Evolutionary conservation across 2,797 vertebrate species (phyloP).

Genomic region (Paratrypauchen microcephalus): DNA sequence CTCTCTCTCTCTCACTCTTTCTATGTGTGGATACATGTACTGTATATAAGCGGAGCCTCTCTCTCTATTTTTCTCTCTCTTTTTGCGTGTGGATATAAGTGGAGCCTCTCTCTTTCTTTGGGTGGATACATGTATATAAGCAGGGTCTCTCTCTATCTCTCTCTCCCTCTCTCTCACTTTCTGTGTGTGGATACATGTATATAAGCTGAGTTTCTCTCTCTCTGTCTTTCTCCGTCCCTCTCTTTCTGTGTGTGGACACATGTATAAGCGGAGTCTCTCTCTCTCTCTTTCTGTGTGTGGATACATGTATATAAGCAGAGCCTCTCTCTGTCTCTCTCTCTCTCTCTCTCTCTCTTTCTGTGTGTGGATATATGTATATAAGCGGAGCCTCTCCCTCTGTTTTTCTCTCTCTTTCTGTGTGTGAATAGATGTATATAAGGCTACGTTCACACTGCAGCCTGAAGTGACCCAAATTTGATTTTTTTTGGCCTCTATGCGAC

Average conservation of each 20-base stretch:
- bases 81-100: conserved; percentile 20
- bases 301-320: conserved; percentile 32
- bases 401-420: no score
- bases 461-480: no score
- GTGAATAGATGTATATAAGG: no score
- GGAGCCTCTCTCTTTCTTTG: no score
- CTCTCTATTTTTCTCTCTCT: conserved; percentile 16
- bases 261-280: no score
- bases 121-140: conserved; percentile 29
- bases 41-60: conserved; percentile 40
- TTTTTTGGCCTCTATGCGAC: no score
- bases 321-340: no score
- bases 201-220: conserved; percentile 26
- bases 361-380: no score
- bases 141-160: conserved; percentile 18
- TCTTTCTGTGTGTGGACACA: no score
- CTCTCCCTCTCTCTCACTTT: conserved; percentile 22
- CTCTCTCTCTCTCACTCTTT: conserved; percentile 23
- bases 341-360: no score
- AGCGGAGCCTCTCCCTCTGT: no score
- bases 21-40: conserved; percentile 22
- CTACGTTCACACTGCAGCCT: no score
- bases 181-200: conserved; percentile 27
- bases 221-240: neutral
- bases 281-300: conserved; percentile 9